Conservation (phyloP, 2,797 vertebrate genomes). For the Thripadectes ignobilis region DNA sequence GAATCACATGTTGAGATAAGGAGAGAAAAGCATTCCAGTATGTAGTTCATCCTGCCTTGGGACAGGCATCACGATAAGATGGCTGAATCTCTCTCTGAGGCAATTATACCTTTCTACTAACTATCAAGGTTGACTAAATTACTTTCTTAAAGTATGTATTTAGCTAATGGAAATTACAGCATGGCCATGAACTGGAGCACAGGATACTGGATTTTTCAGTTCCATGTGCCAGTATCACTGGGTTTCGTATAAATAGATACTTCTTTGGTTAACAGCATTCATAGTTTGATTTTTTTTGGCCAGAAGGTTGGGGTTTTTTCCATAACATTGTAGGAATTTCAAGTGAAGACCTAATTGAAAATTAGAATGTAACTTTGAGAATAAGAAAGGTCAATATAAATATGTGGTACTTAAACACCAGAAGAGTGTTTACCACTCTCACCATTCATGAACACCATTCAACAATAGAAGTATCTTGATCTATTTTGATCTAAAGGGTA, state of each 20-base stretch:
- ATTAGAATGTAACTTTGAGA: not conserved
- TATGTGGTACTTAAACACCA: not conserved
- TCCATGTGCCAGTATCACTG: not conserved
- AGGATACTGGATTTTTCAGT: not conserved
- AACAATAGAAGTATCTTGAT: not conserved
- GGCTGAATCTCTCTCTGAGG: not conserved
- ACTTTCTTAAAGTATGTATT: not conserved
- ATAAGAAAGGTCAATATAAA: not conserved
- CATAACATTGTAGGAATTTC: not conserved
- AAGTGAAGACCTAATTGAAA: not conserved
- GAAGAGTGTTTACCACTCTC: too few species aligned
- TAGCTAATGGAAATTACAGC: not conserved
- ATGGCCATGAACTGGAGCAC: not conserved
- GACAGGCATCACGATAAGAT: not conserved
- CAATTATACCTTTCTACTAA: not conserved
- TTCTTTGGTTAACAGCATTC: not conserved
- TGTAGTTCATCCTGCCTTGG: not conserved
- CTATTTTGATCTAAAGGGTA: not conserved
- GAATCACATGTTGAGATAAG: not conserved
- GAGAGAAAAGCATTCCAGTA: not conserved
- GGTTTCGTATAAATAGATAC: not conserved
- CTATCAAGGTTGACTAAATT: not conserved
- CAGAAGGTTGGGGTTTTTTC: not conserved
- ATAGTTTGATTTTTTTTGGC: not conserved
- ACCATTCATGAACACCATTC: too few species aligned